Evolutionary conservation across 2,113 vertebrate genomes (phyloP), one percentile per base, ranked within the genome.

Genomic region (Anarhynchus alexandrinus): DNA sequence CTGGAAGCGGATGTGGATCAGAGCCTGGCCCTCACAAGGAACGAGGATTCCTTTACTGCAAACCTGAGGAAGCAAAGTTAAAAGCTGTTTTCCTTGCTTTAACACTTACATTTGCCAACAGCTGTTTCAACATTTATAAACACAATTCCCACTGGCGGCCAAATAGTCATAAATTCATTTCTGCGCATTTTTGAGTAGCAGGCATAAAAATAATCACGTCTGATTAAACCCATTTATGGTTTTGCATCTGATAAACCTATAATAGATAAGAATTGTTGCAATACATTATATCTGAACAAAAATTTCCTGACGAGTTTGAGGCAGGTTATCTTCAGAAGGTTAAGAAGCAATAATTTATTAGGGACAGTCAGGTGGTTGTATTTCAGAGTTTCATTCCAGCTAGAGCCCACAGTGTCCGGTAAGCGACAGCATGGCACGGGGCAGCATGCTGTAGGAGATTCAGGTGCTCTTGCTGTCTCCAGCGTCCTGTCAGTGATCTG

Each of bases 161-260:
- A 98, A 98, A 97, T 98, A 97, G 95, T 90, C 93, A 95, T 97
- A 97, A 98, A 98, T 98, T 98, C 93, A 97, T 98, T 97, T 97
- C 94, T 59, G 74, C 86, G 61, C 96, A 96, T 98, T 98, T 98
- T 96, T 96, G 78, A 96, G 73, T 79, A 90, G 94, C 92, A 96
- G 77, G 94, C 96, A 97, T 96, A 98, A 97, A 98, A 98, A 98
- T 97, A 98, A 97, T 98, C 97, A 92, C 23, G 5, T 97, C 94
- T 97, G 96, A 98, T 98, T 98, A 98, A 98, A 98, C 97, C 88
- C 82, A 95, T 96, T 98, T 97, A 95, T 80, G 92, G 70, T 96
- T 98, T 97, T 93, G 82, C 57, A 90, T 96, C 92, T 98, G 98
- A 94, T 94, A 97, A 97, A 97, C 98, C 85, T 96, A 65, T 93